Base-by-base conservation (phyloP, 2,113 vertebrate species). In the Epinephelus lanceolatus region DNA sequence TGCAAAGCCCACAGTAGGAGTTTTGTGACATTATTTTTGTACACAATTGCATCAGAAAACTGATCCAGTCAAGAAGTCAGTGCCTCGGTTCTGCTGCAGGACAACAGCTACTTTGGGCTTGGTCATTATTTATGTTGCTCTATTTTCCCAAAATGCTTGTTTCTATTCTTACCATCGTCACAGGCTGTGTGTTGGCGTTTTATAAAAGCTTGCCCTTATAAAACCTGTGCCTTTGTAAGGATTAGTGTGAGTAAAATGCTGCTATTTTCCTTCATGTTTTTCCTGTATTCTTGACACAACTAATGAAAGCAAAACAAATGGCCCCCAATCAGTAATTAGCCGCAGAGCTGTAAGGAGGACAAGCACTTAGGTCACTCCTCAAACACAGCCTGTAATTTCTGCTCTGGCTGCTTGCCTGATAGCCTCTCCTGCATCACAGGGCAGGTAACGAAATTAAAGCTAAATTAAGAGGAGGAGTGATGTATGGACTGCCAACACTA, bases 121-220 rank as follows among this genome's bases (percentile, higher is more conserved):
- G 37, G 14, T 57, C 42, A 60, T 84, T 78, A 69, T 76, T 72
- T 56, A 78, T 67, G n/a, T 37, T 65, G 25, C 68, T 78, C 25
- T 57, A 15, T 66, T 73, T 75, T 71, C 27, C n/a, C 47, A 21
- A 51, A 81, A 74, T 71, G 13, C 33, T 56, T 13, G 18, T 67
- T 62, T 75, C 30, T 75, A 13, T 86, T 71, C 14, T 18, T 53
- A 61, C 42, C 1, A 1, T 11, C 45, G 3, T 51, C 18, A 1
- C 1, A 1, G 60, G 27, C 51, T 51, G 33, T 66, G n/a, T 63
- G 56, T 11, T 45, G 42, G 30, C n/a, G 25, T 51, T 82, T 68
- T 18, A 42, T 45, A 62, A 72, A 72, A 72, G 10, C 56, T 69
- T 71, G 61, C 51, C 23, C 66, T 66, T n/a, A 30, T 40, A 49